A percentile compares a stretch with the other conserved stretches of the same genome.
Conservation (phyloP, 2,113 vertebrate genomes). For the Xenus cinereus region DNA sequence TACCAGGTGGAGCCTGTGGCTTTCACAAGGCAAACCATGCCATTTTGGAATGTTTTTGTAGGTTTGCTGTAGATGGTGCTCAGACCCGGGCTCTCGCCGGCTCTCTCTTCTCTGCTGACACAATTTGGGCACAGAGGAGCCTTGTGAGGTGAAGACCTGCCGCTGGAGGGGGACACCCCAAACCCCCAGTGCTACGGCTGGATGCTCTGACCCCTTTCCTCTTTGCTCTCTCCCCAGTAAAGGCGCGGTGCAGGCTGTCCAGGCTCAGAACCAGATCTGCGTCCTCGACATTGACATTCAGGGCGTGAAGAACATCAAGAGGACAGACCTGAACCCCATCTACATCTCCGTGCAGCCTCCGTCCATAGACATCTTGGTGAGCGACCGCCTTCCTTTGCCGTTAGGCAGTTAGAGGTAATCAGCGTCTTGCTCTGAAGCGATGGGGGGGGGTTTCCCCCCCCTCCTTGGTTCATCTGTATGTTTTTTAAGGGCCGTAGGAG, state of each 20-base stretch:
- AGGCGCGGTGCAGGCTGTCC: constrained; percentile 86
- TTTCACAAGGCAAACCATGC: background rate
- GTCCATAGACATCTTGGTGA: constrained; percentile 85
- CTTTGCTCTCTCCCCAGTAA: constrained; percentile 76
- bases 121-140: background rate
- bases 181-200: fast-evolving
- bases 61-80: background rate
- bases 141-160: background rate
- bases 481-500: background rate
- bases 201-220: background rate
- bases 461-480: fast-evolving
- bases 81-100: background rate
- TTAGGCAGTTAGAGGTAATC: constrained; percentile 43
- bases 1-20: background rate
- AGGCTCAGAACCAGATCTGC: constrained; percentile 93
- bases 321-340: constrained; percentile 86
- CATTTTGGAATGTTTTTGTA: fast-evolving
- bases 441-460: background rate
- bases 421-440: background rate
- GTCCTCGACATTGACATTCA: constrained; percentile 96
- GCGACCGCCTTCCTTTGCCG: constrained; percentile 51
- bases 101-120: background rate
- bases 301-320: constrained; percentile 92
- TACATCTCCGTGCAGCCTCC: constrained; percentile 93
- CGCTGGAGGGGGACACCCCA: background rate